phyloP scores from a whole-genome alignment of 2,797 vertebrate species.

The Crocodylus rhombifer region DNA sequence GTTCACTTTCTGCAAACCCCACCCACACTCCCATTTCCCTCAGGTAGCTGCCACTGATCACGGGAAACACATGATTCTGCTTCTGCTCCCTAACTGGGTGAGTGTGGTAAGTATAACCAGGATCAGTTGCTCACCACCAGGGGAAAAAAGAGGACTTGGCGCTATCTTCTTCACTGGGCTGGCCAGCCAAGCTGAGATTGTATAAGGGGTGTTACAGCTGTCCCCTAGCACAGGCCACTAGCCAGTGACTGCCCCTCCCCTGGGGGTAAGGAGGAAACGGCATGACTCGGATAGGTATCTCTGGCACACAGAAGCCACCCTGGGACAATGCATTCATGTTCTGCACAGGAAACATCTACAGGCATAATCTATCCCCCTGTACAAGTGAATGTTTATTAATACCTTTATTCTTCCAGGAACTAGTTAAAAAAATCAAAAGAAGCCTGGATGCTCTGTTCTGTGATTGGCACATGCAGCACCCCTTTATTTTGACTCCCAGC shows the following conservation, averaged over 20 bases:
- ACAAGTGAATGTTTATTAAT: neutral
- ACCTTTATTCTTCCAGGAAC: neutral
- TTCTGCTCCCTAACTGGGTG: neutral
- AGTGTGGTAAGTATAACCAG: too few relatives aligned
- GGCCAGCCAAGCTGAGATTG: too few relatives aligned
- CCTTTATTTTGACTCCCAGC: neutral
- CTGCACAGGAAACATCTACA: neutral
- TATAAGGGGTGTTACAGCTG: too few relatives aligned
- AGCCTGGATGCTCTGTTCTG: neutral
- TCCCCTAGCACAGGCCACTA: neutral
- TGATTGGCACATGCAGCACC: neutral
- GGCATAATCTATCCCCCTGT: neutral
- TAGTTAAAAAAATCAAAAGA: neutral
- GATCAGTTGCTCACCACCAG: too few relatives aligned
- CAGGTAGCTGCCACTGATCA: too few relatives aligned
- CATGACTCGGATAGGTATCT: neutral
- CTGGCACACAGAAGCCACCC: too few relatives aligned
- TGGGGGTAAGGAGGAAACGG: rapidly evolving
- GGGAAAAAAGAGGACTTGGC: too few relatives aligned
- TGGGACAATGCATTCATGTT: neutral
- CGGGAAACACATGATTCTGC: neutral
- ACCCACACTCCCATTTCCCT: too few relatives aligned
- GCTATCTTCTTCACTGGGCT: too few relatives aligned
- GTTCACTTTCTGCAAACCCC: too few relatives aligned
- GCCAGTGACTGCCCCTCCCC: neutral